Evolutionary conservation across 2,888 invertebrate genomes (phyloP).

Genomic region (Deroplatys truncata): DNA sequence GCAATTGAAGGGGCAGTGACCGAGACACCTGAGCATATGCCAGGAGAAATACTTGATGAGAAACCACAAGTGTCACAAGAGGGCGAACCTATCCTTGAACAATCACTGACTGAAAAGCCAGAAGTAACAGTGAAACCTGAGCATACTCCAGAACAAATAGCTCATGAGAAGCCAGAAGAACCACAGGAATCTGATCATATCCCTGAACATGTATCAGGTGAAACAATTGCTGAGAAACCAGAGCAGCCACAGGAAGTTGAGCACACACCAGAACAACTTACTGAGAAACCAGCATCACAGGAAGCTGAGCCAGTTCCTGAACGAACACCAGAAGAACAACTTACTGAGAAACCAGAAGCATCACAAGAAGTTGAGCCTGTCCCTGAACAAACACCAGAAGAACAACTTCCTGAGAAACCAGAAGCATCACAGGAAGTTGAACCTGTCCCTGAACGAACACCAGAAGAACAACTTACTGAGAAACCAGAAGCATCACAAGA

Average conservation of each 20-base stretch:
- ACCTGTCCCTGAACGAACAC: neutral
- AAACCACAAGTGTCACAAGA: neutral
- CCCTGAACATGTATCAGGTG: neutral
- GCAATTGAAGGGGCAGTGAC: neutral
- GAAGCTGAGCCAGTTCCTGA: conserved; percentile 13
- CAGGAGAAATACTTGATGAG: neutral
- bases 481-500: neutral
- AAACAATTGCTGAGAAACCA: neutral
- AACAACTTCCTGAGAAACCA: neutral
- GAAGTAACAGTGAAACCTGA: neutral
- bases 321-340: neutral
- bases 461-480: neutral
- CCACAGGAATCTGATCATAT: conserved; percentile 21
- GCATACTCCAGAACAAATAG: neutral
- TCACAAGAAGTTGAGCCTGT: conserved; percentile 3
- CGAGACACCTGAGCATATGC: neutral
- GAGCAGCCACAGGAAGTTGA: conserved; percentile 21
- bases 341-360: too few species aligned
- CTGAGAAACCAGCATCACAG: conserved; percentile 13
- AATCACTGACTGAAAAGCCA: neutral
- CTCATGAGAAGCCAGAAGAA: conserved; percentile 5
- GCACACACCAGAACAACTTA: neutral
- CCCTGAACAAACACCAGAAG: neutral
- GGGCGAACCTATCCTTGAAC: neutral
- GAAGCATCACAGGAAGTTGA: conserved; percentile 21